These are phyloP conservation scores for Prorops nasuta DNA, from an alignment of 1,140 invertebrate species.

Conservation along the genomic window DNA sequence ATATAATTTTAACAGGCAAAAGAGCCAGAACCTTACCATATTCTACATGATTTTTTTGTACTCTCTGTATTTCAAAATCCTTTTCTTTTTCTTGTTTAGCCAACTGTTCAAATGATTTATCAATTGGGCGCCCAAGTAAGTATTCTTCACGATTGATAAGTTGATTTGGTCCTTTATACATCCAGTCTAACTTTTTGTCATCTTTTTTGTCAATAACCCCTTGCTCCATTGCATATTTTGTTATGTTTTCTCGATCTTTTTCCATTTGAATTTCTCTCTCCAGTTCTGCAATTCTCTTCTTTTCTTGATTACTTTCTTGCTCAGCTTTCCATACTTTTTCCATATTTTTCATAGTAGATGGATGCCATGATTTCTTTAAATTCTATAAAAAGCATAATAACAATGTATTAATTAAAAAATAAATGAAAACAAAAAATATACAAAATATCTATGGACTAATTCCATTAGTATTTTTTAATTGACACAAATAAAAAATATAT, in stretches of 20 bases:
- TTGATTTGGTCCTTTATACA: constrained; percentile 83
- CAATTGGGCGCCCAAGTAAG: constrained; percentile 82
- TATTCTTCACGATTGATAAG: constrained; percentile 83
- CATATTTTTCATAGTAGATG: constrained; percentile 74
- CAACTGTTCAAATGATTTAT: constrained; percentile 77
- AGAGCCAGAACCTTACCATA: constrained; percentile 50
- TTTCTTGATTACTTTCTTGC: constrained; percentile 69
- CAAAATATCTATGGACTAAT: too few relatives aligned
- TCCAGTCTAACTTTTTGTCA: constrained; percentile 81
- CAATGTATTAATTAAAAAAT: too few relatives aligned
- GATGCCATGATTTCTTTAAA: constrained; percentile 79
- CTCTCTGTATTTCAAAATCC: constrained; percentile 51
- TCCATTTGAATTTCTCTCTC: constrained; percentile 69
- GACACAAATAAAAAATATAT: too few relatives aligned
- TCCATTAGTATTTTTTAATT: too few relatives aligned
- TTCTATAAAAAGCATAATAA: constrained; percentile 65
- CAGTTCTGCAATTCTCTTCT: constrained; percentile 66
- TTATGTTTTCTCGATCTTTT: constrained; percentile 65
- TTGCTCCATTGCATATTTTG: constrained; percentile 61
- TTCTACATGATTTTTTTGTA: constrained; percentile 69
- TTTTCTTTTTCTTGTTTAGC: constrained; percentile 63
- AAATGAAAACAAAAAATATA: too few relatives aligned
- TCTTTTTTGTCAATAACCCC: constrained; percentile 59
- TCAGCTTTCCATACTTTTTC: constrained; percentile 78
- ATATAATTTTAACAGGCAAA: neutral